phyloP scores from a whole-genome alignment of 2,797 vertebrate species.

The Betta splendens region DNA sequence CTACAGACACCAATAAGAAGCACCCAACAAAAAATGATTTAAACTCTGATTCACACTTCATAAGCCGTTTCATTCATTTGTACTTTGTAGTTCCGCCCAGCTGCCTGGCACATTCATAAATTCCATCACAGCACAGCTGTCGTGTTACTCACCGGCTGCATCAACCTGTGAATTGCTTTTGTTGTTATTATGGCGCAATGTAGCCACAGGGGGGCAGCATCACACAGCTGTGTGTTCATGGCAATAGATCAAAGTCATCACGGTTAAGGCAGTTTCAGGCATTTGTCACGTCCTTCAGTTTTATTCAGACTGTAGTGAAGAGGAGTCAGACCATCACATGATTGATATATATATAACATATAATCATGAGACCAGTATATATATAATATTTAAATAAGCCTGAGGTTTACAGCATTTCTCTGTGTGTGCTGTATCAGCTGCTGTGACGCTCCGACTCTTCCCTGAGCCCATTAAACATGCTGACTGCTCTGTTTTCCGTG shows the following conservation, averaged over 20 bases:
- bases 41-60: too few species aligned
- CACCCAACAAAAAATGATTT: too few species aligned
- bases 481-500: constrained; percentile 79
- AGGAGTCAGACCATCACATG: neutral
- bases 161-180: neutral
- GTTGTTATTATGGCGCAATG: neutral
- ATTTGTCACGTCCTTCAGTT: constrained; percentile 6
- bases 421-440: constrained; percentile 59
- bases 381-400: too few species aligned
- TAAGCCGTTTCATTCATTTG: neutral
- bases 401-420: constrained; percentile 33
- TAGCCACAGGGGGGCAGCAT: constrained; percentile 68
- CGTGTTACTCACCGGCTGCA: neutral
- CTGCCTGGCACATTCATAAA: neutral
- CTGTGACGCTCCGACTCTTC: too few species aligned
- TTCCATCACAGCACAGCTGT: neutral
- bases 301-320: constrained; percentile 1
- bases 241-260: neutral
- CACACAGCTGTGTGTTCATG: constrained; percentile 23
- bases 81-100: neutral
- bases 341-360: too few species aligned
- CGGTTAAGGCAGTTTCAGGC: neutral
- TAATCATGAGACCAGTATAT: too few species aligned
- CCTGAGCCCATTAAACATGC: constrained; percentile 69
- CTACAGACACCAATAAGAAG: too few species aligned